Conservation (phyloP, 2,797 vertebrate species). For the Ctenopoma multispine region DNA sequence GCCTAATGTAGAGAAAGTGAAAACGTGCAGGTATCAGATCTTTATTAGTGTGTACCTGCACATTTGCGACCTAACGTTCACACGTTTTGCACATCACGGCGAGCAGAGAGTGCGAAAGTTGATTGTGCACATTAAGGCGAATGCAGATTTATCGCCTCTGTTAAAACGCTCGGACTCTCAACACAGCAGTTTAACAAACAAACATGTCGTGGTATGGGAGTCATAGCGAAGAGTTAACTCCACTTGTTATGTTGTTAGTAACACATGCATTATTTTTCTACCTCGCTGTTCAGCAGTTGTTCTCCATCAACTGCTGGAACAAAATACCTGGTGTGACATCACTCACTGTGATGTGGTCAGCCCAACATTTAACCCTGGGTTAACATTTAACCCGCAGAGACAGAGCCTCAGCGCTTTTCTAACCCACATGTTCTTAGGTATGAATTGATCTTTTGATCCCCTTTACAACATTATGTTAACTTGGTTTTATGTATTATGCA, state of each 20-base stretch:
- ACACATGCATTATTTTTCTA: background rate
- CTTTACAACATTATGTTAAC: background rate
- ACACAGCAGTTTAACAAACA: background rate
- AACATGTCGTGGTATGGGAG: background rate
- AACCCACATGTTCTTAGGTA: background rate
- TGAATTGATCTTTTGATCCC: background rate
- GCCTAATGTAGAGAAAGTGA: background rate
- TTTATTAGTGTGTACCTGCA: background rate
- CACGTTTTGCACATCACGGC: background rate
- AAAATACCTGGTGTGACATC: slow-evolving; percentile 14
- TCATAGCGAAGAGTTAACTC: background rate
- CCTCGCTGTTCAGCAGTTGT: background rate
- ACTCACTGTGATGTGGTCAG: background rate
- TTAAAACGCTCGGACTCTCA: background rate
- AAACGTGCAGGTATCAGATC: background rate
- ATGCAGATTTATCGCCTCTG: background rate
- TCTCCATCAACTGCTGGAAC: background rate
- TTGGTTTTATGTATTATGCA: background rate
- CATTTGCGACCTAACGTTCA: background rate
- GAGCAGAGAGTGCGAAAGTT: background rate
- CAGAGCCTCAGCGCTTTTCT: background rate
- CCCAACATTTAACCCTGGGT: background rate
- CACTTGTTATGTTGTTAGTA: background rate
- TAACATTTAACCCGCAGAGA: background rate
- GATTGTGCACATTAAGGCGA: too few relatives aligned